phyloP scores from a whole-genome alignment of 2,113 vertebrate genomes.

The Oceanodroma tethys region DNA sequence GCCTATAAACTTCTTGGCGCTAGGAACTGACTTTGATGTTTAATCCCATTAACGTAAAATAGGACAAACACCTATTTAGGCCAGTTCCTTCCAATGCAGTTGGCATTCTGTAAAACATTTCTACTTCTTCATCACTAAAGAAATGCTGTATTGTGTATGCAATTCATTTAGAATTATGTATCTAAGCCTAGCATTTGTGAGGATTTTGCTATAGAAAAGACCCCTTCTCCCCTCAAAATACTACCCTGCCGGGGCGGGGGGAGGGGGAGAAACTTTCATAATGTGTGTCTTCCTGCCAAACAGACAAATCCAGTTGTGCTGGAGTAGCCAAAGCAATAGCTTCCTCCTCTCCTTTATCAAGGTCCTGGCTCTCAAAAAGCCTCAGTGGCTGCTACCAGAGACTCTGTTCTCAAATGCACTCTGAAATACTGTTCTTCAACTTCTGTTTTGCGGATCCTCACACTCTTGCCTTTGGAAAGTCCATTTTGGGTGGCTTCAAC shows the following conservation, averaged over 20 bases:
- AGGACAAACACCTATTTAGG: constrained; percentile 42
- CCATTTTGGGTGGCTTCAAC: neutral
- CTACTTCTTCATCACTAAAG: neutral
- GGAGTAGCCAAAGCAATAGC: neutral
- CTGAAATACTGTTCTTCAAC: neutral
- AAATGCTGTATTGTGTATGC: neutral
- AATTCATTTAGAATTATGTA: constrained; percentile 19
- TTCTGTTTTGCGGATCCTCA: neutral
- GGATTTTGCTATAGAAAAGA: neutral
- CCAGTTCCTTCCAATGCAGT: constrained; percentile 6
- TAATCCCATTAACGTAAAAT: constrained; percentile 50
- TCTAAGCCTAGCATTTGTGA: neutral
- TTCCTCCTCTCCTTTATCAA: neutral
- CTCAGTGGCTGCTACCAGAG: neutral
- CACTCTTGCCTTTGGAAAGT: neutral
- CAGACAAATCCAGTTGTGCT: neutral
- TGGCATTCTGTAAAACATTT: neutral
- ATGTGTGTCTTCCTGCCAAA: neutral
- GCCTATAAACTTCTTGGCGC: neutral
- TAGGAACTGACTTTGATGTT: constrained; percentile 52
- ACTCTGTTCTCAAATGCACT: neutral
- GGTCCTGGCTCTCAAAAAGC: neutral
- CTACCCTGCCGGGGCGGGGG: too few relatives aligned
- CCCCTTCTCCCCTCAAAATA: neutral
- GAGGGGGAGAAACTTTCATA: neutral